Base-by-base conservation (phyloP, 1,140 invertebrate species). In the Liolophura sinensis region DNA sequence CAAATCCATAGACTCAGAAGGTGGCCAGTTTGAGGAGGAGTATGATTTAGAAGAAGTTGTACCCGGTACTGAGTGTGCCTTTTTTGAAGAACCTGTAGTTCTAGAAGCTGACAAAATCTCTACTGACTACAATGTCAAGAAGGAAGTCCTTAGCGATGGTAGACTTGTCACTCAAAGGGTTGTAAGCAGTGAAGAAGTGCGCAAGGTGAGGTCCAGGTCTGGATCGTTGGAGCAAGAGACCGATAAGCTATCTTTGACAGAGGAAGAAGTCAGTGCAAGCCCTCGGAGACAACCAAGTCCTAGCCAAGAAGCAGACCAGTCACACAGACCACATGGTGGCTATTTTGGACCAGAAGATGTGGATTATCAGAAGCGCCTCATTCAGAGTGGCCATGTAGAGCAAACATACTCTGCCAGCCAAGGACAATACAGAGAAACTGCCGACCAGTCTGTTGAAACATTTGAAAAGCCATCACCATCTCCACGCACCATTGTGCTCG, bases 41-140 rank as follows among this genome's bases (percentile, higher is more conserved):
- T 78, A 77, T 65, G 77, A 78, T 60, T 71, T 78, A 62, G 77
- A 81, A 66, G 79, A 79, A 63, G 71, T 79, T 25, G 67, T 81
- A 20, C 79, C 79, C 20, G 77, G 77, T 11, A 79, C 79, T 58
- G 78, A 78, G 66, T 72, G 75, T 4, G 73, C 73, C 57, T 81
- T 81, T 40, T 46, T 72, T 18, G 70, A 49, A 46, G 66, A 69
- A 47, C 50, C 63, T n/a, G 25, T 46, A 48, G 54, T 55, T 18
- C 67, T 64, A 65, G 69, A 73, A 16, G 55, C 70, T 27, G 73
- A 73, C 47, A 72, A 75, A 57, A 70, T 24, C 63, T 49, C 55
- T 24, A 59, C 27, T 18, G 27, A 12, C 12, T 52, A 27, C 20
- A 31, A 16, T 40, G 31, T 40, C 31, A 40, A 40, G 31, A 72